Evolutionary conservation across 2,888 invertebrate genomes (phyloP).

Genomic region (Cremastobaeus sp.): DNA sequence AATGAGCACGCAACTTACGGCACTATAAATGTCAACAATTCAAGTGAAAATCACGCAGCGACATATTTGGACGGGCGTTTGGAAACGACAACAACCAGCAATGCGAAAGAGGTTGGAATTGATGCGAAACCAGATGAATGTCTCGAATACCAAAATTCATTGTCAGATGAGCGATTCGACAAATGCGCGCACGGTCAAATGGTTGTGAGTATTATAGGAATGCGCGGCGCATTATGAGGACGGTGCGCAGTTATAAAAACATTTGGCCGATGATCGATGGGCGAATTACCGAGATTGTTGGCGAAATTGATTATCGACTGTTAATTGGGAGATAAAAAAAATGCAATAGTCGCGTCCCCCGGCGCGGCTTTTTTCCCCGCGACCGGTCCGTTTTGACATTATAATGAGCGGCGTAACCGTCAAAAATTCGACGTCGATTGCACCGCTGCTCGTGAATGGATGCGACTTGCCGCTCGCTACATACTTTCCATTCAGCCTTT

Average conservation of each 20-base stretch:
- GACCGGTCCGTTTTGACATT: neutral
- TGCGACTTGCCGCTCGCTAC: constrained; percentile 37
- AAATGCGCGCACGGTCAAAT: constrained; percentile 44
- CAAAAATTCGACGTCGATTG: constrained; percentile 27
- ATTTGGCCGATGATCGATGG: constrained; percentile 27
- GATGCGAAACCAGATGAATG: constrained; percentile 56
- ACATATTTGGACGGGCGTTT: constrained; percentile 53
- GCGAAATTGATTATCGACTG: constrained; percentile 15
- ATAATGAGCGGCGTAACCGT: constrained; percentile 18
- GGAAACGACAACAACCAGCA: constrained; percentile 46
- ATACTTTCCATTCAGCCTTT: constrained; percentile 55
- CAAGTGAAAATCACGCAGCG: constrained; percentile 51
- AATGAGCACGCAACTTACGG: constrained; percentile 43
- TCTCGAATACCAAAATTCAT: constrained; percentile 56
- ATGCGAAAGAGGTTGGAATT: constrained; percentile 57
- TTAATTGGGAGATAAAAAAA: constrained; percentile 15
- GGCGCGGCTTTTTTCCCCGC: neutral
- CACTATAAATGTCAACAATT: constrained; percentile 56
- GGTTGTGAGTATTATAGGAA: constrained; percentile 50
- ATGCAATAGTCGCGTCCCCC: too few species aligned
- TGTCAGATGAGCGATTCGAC: constrained; percentile 56
- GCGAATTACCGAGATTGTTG: constrained; percentile 33
- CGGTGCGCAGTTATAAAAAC: constrained; percentile 42
- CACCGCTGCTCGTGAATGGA: constrained; percentile 11
- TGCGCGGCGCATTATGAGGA: constrained; percentile 43